Percentiles rank a stretch among this genome's conserved stretches.
Evolutionary conservation across 2,888 invertebrate genomes (phyloP).

Genomic region (Amphipyra tragopoginis): DNA sequence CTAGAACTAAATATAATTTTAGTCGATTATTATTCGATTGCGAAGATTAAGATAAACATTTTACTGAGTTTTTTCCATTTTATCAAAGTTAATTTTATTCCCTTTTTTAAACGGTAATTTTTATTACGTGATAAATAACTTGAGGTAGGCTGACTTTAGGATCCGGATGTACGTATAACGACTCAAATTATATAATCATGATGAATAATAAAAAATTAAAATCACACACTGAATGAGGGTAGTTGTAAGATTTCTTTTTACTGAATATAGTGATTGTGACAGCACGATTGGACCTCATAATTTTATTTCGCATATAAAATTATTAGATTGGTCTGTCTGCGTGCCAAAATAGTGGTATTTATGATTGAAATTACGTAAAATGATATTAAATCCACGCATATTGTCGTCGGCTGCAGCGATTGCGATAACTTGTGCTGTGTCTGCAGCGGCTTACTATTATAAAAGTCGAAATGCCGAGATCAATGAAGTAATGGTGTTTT

Average conservation of each 20-base stretch:
- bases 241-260: constrained; percentile 59
- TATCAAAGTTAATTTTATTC: no score
- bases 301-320: constrained; percentile 80
- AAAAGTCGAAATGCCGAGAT: constrained; percentile 77
- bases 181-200: no score
- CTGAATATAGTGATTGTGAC: constrained; percentile 54
- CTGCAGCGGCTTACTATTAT: constrained; percentile 84
- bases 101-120: no score
- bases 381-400: constrained; percentile 79
- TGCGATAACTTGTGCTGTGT: constrained; percentile 81
- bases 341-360: constrained; percentile 65
- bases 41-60: no score
- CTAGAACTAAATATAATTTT: no score
- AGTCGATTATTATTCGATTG: no score
- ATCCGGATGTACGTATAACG: no score
- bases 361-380: constrained; percentile 83
- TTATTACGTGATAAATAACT: neutral
- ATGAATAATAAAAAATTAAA: no score
- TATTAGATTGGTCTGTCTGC: constrained; percentile 71
- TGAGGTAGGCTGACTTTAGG: no score
- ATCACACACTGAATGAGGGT: constrained; percentile 68
- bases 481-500: constrained; percentile 88
- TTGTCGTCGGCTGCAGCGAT: constrained; percentile 81
- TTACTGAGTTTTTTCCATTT: no score
- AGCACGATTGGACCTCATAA: constrained; percentile 73